Base-by-base conservation (phyloP, 2,797 vertebrate species). In the Linurgus olivaceus region DNA sequence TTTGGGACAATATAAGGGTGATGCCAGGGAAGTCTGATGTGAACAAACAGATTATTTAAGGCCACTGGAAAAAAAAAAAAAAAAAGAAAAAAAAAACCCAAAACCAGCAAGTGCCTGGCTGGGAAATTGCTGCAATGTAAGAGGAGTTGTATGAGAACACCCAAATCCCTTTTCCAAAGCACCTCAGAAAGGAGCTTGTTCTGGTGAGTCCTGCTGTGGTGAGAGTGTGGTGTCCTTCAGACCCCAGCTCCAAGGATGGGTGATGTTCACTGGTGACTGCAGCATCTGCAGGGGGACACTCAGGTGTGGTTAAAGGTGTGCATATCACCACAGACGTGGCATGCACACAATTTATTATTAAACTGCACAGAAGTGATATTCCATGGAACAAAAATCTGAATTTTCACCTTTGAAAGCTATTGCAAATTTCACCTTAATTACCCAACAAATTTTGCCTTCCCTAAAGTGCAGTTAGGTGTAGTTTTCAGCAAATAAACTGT, bases 41-140 rank as follows among this genome's bases (percentile, higher is more conserved):
- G 80, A 95, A 61, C 11, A 44, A 90, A 75, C 57, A 85, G 71
- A 42, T 45, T 23, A 13, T 89, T 95, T 88, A 93, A 93, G 55
- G 54, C 31, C 54, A 61, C 61, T 14, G 19, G 11, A 67, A 66
- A 93, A 80, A 70, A 31, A 13, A 13, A 83, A 70, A 1, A 0
- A 79, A 78, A 58, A 92, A 77, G 63, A 1, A 0, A 70, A 66
- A 93, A 80, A 89, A 83, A 71, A 0, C 75, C 50, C 11, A 29
- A 51, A 0, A 3, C 24, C 45, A 31, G 18, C 40, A 35, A 0
- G 6, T 76, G 29, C 85, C 78, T 67, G 55, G 16, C 40, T 20
- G 58, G 5, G 1, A 92, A 94, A 90, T 78, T 73, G 61, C 66
- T 93, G 96, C 93, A 86, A 89, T 96, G 42, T 33, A 48, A 19